Evolutionary conservation across 92 coral and sea anemone genomes (phyloP).

Genomic region (Hydrozoanthus gracilis): DNA sequence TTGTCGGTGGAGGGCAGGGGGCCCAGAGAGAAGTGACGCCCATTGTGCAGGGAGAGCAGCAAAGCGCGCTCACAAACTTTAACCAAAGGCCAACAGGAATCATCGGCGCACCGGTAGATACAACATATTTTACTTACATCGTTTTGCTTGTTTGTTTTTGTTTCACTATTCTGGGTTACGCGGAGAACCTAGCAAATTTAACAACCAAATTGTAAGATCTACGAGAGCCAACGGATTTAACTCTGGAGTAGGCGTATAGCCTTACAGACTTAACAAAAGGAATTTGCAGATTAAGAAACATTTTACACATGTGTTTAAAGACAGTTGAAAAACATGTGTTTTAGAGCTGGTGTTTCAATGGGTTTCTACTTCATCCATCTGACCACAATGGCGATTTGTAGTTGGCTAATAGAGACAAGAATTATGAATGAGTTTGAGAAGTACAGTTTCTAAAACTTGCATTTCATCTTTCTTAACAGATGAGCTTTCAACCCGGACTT

Average conservation of each 20-base stretch:
- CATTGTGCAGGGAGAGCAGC: slow-evolving; percentile 30
- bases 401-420: background rate
- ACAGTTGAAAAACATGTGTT: too few relatives aligned
- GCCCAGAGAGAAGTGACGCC: slow-evolving; percentile 35
- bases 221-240: too few relatives aligned
- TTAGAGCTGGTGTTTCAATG: too few relatives aligned
- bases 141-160: background rate
- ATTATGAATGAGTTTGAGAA: background rate
- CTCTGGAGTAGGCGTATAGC: too few relatives aligned
- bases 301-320: too few relatives aligned
- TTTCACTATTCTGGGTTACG: background rate
- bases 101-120: slow-evolving; percentile 16
- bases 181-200: background rate
- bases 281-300: too few relatives aligned
- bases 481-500: slow-evolving; percentile 31
- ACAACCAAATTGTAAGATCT: too few relatives aligned
- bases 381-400: background rate
- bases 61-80: slow-evolving; percentile 21
- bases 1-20: slow-evolving; percentile 32
- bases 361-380: too few relatives aligned
- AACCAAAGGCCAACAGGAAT: slow-evolving; percentile 27
- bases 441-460: background rate
- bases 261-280: too few relatives aligned
- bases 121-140: background rate
- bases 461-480: background rate